These are phyloP conservation scores for Centroberyx gerrardi DNA, from an alignment of 2,797 vertebrate species.

Conservation along the genomic window DNA sequence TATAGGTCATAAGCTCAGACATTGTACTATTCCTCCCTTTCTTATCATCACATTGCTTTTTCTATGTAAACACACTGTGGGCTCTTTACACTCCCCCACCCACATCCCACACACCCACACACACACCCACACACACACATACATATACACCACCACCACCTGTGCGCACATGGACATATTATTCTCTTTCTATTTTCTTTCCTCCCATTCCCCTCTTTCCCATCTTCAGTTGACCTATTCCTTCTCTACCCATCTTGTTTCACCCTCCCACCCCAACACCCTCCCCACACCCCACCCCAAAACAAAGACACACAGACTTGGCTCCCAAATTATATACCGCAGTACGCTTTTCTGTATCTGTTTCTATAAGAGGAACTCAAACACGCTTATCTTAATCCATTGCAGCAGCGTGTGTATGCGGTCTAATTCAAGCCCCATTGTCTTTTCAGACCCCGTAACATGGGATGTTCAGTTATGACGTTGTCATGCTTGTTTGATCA, in stretches of 20 bases:
- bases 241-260: conserved; percentile 4
- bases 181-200: background rate
- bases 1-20: conserved; percentile 24
- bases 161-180: background rate
- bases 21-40: conserved; percentile 28
- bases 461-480: conserved; percentile 57
- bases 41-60: conserved; percentile 34
- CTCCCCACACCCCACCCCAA: no score
- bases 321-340: conserved; percentile 20
- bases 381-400: conserved; percentile 34
- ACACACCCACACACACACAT: no score
- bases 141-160: no score
- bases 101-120: background rate
- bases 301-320: conserved; percentile 12
- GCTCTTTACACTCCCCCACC: background rate
- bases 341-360: no score
- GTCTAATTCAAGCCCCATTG: conserved; percentile 24
- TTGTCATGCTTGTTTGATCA: conserved; percentile 53
- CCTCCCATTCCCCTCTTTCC: background rate
- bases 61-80: conserved; percentile 10
- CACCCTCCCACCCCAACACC: background rate
- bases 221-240: background rate
- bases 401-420: conserved; percentile 1
- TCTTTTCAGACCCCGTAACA: conserved; percentile 26
- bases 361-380: background rate